Base-by-base conservation (phyloP, 2,888 invertebrate species). In the Neoaliturus tenellus region DNA sequence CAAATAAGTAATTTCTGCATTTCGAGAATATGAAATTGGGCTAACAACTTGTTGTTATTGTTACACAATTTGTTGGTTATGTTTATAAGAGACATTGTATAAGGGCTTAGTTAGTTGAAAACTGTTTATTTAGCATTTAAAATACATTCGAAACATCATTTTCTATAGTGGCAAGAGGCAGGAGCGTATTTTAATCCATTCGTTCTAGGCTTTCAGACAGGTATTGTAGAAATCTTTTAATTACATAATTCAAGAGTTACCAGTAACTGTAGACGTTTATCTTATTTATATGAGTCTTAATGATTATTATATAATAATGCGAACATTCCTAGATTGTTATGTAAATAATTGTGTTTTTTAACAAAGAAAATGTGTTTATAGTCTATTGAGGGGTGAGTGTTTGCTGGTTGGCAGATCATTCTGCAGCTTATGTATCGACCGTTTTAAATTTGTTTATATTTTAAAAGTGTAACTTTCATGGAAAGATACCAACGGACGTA, bases 291-390 rank as follows among this genome's bases (percentile, higher is more conserved):
- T 55, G 44, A 81, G 62, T 81, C 71, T 69, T 83, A 83, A 86
- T 85, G 84, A 86, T 86, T 86, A 86, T 86, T 85, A 86, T 86
- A 85, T 86, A 86, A 87, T 86, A 85, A 86, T 83, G 85, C 85
- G 85, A 86, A 87, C 87, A 87, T 87, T 87, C 87, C 87, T 87
- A 87, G 86, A 87, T 87, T 86, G 86, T 87, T 87, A 87, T 87
- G 87, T 87, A 87, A 73, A 87, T 86, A 86, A 87, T 86, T 87
- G 86, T 87, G 85, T 86, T 86, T 87, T 87, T 86, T 87, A 86
- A 86, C 85, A 85, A 82, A 83, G 85, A 85, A 81, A 85, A 84
- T 87, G 86, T 86, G 87, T 86, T 86, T 86, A 85, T 87, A 86
- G 86, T 85, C 84, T 87, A 87, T 84, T 86, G 62, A 81, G 62